Evolutionary conservation across 2,797 vertebrate species (phyloP).

Genomic region (Malurus leucopterus): DNA sequence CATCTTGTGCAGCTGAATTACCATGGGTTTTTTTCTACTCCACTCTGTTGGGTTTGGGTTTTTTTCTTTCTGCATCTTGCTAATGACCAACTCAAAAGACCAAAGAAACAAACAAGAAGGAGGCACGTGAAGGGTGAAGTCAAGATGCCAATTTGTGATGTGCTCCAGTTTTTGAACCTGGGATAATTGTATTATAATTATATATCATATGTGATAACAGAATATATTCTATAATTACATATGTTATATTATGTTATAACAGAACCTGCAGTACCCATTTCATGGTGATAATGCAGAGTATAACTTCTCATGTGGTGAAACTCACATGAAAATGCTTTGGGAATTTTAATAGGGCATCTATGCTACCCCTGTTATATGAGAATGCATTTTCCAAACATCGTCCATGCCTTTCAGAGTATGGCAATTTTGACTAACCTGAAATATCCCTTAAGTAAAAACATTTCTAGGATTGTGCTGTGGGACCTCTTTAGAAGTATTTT

Average conservation of each 20-base stretch:
- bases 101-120: background rate
- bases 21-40: background rate
- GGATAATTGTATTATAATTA: background rate
- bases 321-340: background rate
- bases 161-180: background rate
- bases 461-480: background rate
- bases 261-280: background rate
- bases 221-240: too few species aligned
- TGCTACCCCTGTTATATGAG: background rate
- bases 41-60: fast-evolving
- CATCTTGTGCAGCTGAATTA: background rate
- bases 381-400: background rate
- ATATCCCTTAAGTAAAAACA: background rate
- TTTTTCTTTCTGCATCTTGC: background rate
- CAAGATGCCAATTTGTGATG: background rate
- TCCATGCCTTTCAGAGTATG: background rate
- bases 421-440: background rate
- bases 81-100: background rate
- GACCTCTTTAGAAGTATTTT: background rate
- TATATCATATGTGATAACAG: too few species aligned
- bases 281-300: fast-evolving
- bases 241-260: too few species aligned
- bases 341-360: background rate
- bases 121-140: fast-evolving
- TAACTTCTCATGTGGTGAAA: background rate